Percentiles rank a stretch among this genome's conserved stretches.
phyloP scores from a whole-genome alignment of 1,140 invertebrate species.

The Rhyzopertha dominica region DNA sequence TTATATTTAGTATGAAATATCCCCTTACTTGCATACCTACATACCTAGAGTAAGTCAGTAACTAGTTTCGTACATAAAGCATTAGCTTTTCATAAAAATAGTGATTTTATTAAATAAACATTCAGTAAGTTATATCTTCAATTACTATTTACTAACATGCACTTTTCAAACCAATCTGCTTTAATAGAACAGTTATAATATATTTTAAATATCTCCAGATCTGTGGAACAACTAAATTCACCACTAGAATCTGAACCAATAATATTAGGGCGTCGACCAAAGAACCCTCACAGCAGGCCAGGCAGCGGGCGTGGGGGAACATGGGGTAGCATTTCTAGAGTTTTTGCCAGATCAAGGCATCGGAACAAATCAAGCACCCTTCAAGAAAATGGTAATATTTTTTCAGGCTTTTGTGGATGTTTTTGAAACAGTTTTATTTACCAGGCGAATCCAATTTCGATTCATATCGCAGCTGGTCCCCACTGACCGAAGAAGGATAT shows the following conservation, averaged over 20 bases:
- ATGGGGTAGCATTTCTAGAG: constrained; percentile 78
- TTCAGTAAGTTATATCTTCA: no score
- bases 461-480: constrained; percentile 60
- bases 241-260: constrained; percentile 52
- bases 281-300: constrained; percentile 39
- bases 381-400: constrained; percentile 39
- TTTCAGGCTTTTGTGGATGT: background rate
- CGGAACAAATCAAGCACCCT: constrained; percentile 60
- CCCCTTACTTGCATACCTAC: no score
- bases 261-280: constrained; percentile 43
- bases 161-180: no score
- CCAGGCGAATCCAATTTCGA: constrained; percentile 38
- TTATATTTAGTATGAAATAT: no score
- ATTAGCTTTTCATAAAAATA: no score
- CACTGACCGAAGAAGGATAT: constrained; percentile 77
- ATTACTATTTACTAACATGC: no score
- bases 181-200: no score
- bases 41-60: no score
- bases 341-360: constrained; percentile 79
- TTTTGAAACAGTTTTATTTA: constrained; percentile 7
- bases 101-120: no score
- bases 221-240: constrained; percentile 59
- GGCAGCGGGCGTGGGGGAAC: constrained; percentile 55
- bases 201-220: constrained; percentile 49
- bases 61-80: no score